Base-by-base conservation (phyloP, 2,888 invertebrate species). In the Gymnocheta viridis region DNA sequence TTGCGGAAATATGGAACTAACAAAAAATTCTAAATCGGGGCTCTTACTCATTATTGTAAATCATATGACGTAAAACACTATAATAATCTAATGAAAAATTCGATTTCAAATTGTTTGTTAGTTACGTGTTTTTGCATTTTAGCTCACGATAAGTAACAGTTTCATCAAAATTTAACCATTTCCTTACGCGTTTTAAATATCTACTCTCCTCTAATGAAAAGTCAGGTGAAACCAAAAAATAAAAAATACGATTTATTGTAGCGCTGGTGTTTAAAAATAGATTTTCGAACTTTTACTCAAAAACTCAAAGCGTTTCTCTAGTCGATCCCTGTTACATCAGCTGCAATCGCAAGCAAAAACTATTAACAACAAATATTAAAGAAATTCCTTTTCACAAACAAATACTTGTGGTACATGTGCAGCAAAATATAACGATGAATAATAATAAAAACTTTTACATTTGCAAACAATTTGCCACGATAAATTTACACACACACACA, bases 291-390 rank as follows among this genome's bases (percentile, higher is more conserved):
- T 35, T 19, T 64, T 10, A 47, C 9, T 14, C 2, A 44, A 27
- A 64, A 64, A 66, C 7, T 0, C 24, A 1, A 66, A 76, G 27
- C 54, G 44, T 19, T 58, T 7, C 22, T 64, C 6, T 27, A 27
- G 60, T 38, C 49, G 44, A 17, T 66, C 24, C 22, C 19, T 12
- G 54, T 24, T 60, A 56, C 78, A 79, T 56, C 78, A 78, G 69
- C 78, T 79, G 78, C 44, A 32, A 22, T 32, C 17, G 62, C 17
- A 64, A 12, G 14, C 41, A 64, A 70, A 70, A 60, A 54, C 35
- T 79, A 64, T 70, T 41, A 79, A 70, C 62, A 70, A 44, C 70
- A 79, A 70, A 79, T 70, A 78, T 70, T 78, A 44, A 60, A 70
- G 32, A 54, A 70, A 51, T 51, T 41, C 19, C 7, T 51, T 66